phyloP scores from a whole-genome alignment of 2,797 vertebrate species.

The Cetoscarus ocellatus region DNA sequence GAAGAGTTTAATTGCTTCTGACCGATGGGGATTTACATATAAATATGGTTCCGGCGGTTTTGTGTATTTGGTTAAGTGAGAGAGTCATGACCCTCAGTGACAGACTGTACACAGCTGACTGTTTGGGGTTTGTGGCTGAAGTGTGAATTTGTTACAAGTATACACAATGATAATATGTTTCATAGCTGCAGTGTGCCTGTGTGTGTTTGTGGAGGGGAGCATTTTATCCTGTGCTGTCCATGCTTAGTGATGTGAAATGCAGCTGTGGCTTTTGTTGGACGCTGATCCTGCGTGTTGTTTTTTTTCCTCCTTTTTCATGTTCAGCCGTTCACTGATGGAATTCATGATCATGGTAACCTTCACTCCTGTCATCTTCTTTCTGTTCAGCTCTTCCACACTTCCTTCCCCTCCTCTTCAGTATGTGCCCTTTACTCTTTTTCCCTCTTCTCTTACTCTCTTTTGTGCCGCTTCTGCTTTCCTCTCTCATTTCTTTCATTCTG shows the following conservation, averaged over 20 bases:
- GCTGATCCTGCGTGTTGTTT: constrained; percentile 64
- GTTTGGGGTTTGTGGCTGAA: constrained; percentile 59
- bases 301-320: constrained; percentile 72
- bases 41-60: constrained; percentile 77
- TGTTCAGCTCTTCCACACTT: constrained; percentile 57
- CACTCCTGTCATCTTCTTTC: constrained; percentile 72
- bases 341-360: constrained; percentile 73
- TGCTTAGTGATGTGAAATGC: constrained; percentile 80
- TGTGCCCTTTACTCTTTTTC: constrained; percentile 59
- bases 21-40: constrained; percentile 75
- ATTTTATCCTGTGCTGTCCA: constrained; percentile 57
- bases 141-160: constrained; percentile 46
- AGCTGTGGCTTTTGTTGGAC: constrained; percentile 86
- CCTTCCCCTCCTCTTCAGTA: constrained; percentile 35
- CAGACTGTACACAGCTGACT: constrained; percentile 61
- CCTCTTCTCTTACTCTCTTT: constrained; percentile 50
- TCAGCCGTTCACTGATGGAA: constrained; percentile 71
- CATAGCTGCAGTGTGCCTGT: constrained; percentile 30
- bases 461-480: constrained; percentile 53
- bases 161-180: constrained; percentile 56
- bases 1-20: constrained; percentile 70
- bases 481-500: constrained; percentile 62
- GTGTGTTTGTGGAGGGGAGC: constrained; percentile 42
- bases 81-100: constrained; percentile 69
- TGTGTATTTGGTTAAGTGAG: constrained; percentile 71